These are phyloP conservation scores for Stenurella melanura DNA, from an alignment of 2,888 invertebrate genomes.

Conservation along the genomic window DNA sequence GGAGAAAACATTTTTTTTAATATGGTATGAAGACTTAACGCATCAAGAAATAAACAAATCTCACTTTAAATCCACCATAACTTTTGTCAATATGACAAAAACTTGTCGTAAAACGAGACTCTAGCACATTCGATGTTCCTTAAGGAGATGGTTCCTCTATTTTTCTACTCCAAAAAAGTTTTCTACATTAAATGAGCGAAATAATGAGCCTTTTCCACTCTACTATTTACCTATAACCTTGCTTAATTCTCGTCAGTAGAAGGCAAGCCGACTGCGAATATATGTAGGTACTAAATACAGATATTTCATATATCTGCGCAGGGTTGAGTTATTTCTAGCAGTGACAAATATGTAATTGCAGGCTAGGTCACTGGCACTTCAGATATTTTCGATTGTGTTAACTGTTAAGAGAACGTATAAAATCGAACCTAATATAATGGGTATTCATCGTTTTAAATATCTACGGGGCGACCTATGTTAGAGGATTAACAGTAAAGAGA, in stretches of 20 bases:
- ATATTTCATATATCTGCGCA: slow-evolving; percentile 14
- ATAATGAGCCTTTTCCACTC: too few relatives aligned
- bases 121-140: too few relatives aligned
- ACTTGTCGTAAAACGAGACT: too few relatives aligned
- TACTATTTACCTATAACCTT: slow-evolving; percentile 22
- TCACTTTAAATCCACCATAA: too few relatives aligned
- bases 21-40: too few relatives aligned
- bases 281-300: slow-evolving; percentile 10
- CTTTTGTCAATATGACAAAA: too few relatives aligned
- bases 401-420: background rate
- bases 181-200: too few relatives aligned
- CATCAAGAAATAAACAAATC: too few relatives aligned
- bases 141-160: too few relatives aligned
- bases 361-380: slow-evolving; percentile 5
- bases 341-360: slow-evolving; percentile 13
- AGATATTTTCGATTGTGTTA: background rate
- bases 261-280: background rate
- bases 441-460: background rate
- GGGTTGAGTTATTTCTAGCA: background rate
- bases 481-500: too few relatives aligned
- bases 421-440: background rate
- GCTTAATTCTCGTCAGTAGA: background rate
- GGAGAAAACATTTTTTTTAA: too few relatives aligned
- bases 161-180: too few relatives aligned
- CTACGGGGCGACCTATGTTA: background rate